Evolutionary conservation across 2,888 invertebrate genomes (phyloP).

Genomic region (Micoletzkya japonica): DNA sequence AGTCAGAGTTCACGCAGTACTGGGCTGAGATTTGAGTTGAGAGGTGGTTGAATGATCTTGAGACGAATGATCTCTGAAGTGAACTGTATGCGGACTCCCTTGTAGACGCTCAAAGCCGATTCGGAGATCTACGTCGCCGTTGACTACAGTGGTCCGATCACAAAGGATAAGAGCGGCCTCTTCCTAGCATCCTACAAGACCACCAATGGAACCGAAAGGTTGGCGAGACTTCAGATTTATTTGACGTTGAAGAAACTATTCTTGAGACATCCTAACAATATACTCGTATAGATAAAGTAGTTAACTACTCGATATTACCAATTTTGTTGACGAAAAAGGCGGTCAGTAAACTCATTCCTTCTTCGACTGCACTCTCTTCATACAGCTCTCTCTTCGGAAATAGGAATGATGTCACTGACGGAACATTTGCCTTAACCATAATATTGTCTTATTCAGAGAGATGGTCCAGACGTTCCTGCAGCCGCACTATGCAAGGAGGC

Average conservation of each 20-base stretch:
- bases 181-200: slow-evolving; percentile 46
- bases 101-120: not conserved
- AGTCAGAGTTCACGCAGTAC: not conserved
- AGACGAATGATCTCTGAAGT: too few relatives aligned
- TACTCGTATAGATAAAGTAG: not conserved
- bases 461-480: slow-evolving; percentile 31
- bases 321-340: not conserved
- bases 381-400: not conserved
- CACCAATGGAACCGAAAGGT: slow-evolving; percentile 38
- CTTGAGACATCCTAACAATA: not conserved
- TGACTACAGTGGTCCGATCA: slow-evolving; percentile 44
- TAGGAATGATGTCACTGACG: too few relatives aligned
- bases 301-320: not conserved
- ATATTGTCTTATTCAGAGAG: slow-evolving; percentile 9
- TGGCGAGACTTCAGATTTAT: not conserved
- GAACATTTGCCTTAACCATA: not conserved
- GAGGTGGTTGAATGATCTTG: too few relatives aligned
- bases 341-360: not conserved
- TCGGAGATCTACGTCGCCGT: slow-evolving; percentile 36
- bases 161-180: slow-evolving; percentile 40
- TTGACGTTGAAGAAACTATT: not conserved
- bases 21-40: too few relatives aligned
- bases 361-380: not conserved
- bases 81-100: not conserved
- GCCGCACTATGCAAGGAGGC: slow-evolving; percentile 30